Evolutionary conservation across 2,888 invertebrate genomes (phyloP), one percentile per base, ranked within the genome.

Genomic region (Himalopsyche japonica): DNA sequence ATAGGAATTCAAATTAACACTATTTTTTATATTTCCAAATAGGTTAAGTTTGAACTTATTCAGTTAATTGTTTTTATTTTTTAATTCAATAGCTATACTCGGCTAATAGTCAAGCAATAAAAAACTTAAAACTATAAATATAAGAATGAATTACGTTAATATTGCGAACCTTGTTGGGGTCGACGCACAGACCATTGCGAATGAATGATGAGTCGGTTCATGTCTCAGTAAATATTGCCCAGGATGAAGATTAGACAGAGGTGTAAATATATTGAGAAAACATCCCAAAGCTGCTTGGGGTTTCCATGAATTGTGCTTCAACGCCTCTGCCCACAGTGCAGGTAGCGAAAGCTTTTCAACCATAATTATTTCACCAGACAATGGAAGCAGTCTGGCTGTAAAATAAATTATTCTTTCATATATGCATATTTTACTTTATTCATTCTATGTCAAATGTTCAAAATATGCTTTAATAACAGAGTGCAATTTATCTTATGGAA

Each of bases 201-300:
- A 84, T 5, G 85, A 84, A 18, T 80, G 81, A 77, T 85, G 84
- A 79, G 85, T 87, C 32, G 83, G 70, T 77, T 84, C 82, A 47
- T 85, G 85, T 18, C 86, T 84, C 12, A 87, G 79, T 37, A 87
- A 57, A 80, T 87, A 87, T 8, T 87, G 47, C 49, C 85, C 86
- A 2, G 83, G 32, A 30, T 76, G 64, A 12, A 86, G 81, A 34
- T 79, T 79, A 20, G 32, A 34, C 32, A 87, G 20, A 32, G 77
- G 80, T 64, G 84, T 80, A 37, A 87, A 86, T 24, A 87, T 76
- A 79, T 85, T 85, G 37, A 86, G 85, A 27, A 86, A 82, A 15
- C 82, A 64, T 15, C 83, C 82, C 34, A 86, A 34, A 37, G 84
- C 80, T 15, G n/a, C 37, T 43, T 83, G 47, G 1, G 86, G 81